phyloP scores from a whole-genome alignment of 2,888 invertebrate species.

The Xylota segnis region DNA sequence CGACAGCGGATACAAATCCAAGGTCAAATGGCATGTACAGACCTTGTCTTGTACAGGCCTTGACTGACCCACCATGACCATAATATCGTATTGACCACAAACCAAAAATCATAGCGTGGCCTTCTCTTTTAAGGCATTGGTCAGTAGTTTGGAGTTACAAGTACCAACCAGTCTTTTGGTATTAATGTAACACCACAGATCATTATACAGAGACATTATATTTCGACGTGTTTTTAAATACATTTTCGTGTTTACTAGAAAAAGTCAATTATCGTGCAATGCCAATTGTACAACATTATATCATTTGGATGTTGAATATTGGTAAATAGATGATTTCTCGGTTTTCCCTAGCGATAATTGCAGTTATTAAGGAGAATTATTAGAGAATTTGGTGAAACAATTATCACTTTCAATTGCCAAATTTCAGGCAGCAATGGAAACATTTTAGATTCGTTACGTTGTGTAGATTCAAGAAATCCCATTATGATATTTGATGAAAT shows the following conservation, averaged over 20 bases:
- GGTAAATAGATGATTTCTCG: not conserved
- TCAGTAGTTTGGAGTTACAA: not conserved
- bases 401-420: not conserved
- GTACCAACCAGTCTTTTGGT: not conserved
- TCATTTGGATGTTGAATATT: not conserved
- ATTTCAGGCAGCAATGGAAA: not conserved
- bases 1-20: not conserved
- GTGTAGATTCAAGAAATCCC: too few species aligned
- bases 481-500: too few species aligned
- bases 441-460: not conserved
- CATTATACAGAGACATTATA: not conserved
- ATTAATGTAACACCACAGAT: not conserved
- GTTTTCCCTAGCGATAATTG: not conserved
- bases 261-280: not conserved
- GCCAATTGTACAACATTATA: slow-evolving; percentile 10
- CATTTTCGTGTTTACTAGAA: not conserved
- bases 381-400: not conserved
- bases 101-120: not conserved
- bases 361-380: not conserved
- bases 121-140: not conserved
- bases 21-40: not conserved
- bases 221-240: not conserved
- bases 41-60: slow-evolving; percentile 6
- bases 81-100: not conserved
- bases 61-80: not conserved